Base-by-base conservation (phyloP, 1,140 invertebrate genomes). In the Globodera ellingtonae region DNA sequence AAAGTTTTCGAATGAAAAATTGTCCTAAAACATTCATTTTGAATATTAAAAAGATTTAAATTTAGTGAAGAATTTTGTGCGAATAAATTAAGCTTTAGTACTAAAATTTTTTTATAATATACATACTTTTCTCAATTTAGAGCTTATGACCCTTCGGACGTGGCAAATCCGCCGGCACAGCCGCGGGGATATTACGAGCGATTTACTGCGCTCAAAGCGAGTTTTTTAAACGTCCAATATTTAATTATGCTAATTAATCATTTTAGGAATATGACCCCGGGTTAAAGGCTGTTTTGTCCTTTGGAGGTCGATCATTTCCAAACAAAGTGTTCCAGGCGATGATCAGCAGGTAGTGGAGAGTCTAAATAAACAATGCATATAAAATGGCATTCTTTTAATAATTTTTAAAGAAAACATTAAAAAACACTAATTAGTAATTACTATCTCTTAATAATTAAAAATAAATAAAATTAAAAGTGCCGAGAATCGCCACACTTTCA, bases 291-390 rank as follows among this genome's bases (percentile, higher is more conserved):
- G 79, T 89, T 70, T 77, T 89, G 2, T 89, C 89, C 7, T 84
- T 89, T 67, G 89, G 89, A 70, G 89, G 89, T 72, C 90, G 89
- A 89, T 82, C 72, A 72, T 87, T 87, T 71, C 82, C 82, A 50
- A 88, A 83, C 50, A 56, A 72, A 18, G 56, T 83, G n/a, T 83
- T 83, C 48, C 47, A 80, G 62, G 77, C 73, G 35, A 87, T 87
- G 86, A 50, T 86, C 59, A 74, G 81, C 8, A 83, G 46, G 72
- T 73, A 48, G n/a, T 71, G 52, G 4, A 4, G 13, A 5, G 48
- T n/a, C 52, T 18, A 13, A 13, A 18, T 18, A 13, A 13, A 18
- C 15, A 18, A 15, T 69, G 24, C 7, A 70, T 46, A 70, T 13
- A 21, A 70, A 70, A 35, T 35, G 50, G 4, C 50, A 62, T 62